phyloP scores from a whole-genome alignment of 2,113 vertebrate genomes.

The Entomyzon cyanotis region DNA sequence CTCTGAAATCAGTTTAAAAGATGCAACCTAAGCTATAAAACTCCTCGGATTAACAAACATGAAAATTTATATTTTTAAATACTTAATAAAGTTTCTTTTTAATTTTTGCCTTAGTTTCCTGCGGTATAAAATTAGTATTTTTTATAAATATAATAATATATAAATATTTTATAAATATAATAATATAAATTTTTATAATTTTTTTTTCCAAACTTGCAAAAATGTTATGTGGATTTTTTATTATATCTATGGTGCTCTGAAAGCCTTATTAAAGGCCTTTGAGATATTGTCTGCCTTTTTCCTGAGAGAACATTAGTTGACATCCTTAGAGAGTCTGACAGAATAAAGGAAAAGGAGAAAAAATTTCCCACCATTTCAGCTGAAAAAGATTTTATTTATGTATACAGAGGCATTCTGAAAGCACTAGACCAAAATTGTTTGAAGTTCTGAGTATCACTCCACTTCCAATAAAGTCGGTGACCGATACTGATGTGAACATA shows the following conservation, averaged over 20 bases:
- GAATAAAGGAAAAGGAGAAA: neutral
- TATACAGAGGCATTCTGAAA: neutral
- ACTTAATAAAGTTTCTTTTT: neutral
- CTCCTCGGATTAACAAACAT: neutral
- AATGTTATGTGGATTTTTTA: neutral
- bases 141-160: no score
- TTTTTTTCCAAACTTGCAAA: neutral
- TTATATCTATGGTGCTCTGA: neutral
- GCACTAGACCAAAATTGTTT: neutral
- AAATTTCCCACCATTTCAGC: neutral
- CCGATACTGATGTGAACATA: neutral
- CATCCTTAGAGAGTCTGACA: neutral
- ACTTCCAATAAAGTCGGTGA: neutral
- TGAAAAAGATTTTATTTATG: neutral
- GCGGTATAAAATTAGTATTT: neutral
- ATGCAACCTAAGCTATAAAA: neutral
- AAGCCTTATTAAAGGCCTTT: neutral
- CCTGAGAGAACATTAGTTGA: neutral
- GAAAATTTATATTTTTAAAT: neutral
- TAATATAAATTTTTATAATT: no score
- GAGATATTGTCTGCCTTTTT: neutral
- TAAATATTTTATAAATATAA: no score
- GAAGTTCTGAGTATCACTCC: neutral
- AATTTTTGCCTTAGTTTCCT: neutral
- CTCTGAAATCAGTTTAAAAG: neutral